Base-by-base conservation (phyloP, 2,797 vertebrate species). In the Xerus rutilus region DNA sequence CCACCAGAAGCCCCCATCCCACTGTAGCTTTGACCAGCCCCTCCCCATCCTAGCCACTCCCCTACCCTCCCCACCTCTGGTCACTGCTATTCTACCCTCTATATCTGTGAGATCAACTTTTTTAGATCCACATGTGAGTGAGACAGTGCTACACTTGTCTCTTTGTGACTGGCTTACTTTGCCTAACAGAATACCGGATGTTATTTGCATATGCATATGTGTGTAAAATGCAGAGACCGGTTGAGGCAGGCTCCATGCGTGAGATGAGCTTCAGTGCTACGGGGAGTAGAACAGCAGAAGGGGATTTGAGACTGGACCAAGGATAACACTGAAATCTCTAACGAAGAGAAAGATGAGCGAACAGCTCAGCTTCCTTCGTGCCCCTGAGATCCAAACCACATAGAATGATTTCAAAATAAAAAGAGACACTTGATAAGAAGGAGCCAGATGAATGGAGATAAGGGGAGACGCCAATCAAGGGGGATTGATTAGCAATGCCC, bases 351-450 rank as follows among this genome's bases (percentile, higher is more conserved):
- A n/a, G 49, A 3, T 0, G 32, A 28, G 25, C 13, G 9, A 18
- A 3, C 0, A 9, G 12, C 8, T 15, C 0, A 0, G 23, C 65
- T 39, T 35, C 1, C 0, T 43, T 4, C 14, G 25, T 8, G 49
- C 32, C 0, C 54, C 14, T 9, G 15, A 64, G n/a, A 67, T 15
- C n/a, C 13, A 49, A 5, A 35, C 9, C 1, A 5, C 49, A 23
- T 5, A 47, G 62, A 47, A 43, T 35, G 9, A 83, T 1, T 83
- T 82, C 91, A 67, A 32, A 20, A 5, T n/a, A 65, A 82, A 90
- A 69, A 35, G 7, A 20, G 25, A 7, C 32, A 5, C 28, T 32
- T 35, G 32, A 35, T 1, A 8, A 17, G 43, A 70, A 45, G 81
- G 4, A 32, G 4, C 45, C 76, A 12, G 39, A 12, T 77, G 43